Percentiles rank a stretch among this genome's conserved stretches.
These are phyloP conservation scores for Mesaphorura yosii DNA, from an alignment of 1,140 invertebrate species.

Conservation along the genomic window DNA sequence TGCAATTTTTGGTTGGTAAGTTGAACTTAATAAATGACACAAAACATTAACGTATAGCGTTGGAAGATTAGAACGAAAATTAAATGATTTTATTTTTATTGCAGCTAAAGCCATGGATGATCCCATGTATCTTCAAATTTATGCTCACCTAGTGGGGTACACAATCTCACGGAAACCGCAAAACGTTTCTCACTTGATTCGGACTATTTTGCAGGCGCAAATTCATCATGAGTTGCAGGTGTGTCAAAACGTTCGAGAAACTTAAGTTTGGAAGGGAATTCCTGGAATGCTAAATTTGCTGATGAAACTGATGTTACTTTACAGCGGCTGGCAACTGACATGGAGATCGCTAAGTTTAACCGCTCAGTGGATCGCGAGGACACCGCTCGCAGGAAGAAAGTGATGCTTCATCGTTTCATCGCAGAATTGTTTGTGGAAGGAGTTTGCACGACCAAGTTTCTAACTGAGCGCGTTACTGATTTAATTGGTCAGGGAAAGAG, in stretches of 20 bases:
- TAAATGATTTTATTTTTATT: too few relatives aligned
- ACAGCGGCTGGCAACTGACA: conserved; percentile 22
- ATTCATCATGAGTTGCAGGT: conserved; percentile 17
- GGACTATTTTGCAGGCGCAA: conserved; percentile 12
- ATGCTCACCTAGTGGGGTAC: conserved; percentile 21
- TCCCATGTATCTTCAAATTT: conserved; percentile 23
- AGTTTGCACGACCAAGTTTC: conserved; percentile 22
- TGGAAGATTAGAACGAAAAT: too few relatives aligned
- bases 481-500: conserved; percentile 8
- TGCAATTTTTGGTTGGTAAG: conserved; percentile 19
- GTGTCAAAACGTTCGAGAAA: neutral
- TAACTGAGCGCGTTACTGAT: conserved; percentile 15
- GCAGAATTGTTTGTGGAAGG: conserved; percentile 25
- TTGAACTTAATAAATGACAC: too few relatives aligned
- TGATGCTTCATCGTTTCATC: conserved; percentile 24
- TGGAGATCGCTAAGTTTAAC: conserved; percentile 18
- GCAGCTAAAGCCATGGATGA: conserved; percentile 27
- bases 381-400: conserved; percentile 11
- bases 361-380: conserved; percentile 2
- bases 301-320: too few relatives aligned
- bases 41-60: too few relatives aligned
- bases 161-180: conserved; percentile 1
- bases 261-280: neutral
- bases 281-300: too few relatives aligned
- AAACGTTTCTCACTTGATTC: conserved; percentile 2